phyloP scores from a whole-genome alignment of 1,140 invertebrate genomes.

The Chrysopa pallens region DNA sequence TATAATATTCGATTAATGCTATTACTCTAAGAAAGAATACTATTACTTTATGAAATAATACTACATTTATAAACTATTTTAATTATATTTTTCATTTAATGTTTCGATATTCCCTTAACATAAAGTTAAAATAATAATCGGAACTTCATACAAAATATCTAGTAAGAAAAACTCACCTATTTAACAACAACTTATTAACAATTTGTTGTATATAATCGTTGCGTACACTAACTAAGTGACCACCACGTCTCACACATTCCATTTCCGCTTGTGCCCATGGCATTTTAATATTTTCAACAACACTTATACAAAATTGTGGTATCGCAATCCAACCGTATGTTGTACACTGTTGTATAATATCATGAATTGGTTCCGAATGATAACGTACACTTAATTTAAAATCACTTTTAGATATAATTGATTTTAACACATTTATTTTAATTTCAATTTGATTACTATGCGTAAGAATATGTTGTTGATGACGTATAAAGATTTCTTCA shows the following conservation, averaged over 20 bases:
- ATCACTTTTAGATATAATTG: constrained; percentile 8
- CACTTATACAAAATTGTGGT: constrained; percentile 38
- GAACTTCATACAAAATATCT: no score
- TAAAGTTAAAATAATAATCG: no score
- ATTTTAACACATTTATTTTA: not conserved
- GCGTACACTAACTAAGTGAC: constrained; percentile 42
- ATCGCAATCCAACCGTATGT: constrained; percentile 41
- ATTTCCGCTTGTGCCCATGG: constrained; percentile 44
- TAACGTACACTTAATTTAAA: constrained; percentile 21
- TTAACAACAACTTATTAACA: constrained; percentile 35
- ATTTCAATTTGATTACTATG: not conserved
- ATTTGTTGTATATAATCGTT: constrained; percentile 37
- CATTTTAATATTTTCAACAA: constrained; percentile 29
- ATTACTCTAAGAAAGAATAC: no score
- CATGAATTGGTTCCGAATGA: constrained; percentile 27
- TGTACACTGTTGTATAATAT: constrained; percentile 32
- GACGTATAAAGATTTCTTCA: constrained; percentile 32
- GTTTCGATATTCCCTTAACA: no score
- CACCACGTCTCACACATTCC: constrained; percentile 37
- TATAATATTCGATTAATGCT: no score
- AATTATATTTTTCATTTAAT: no score
- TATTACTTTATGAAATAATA: no score
- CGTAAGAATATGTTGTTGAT: not conserved
- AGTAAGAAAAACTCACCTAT: constrained; percentile 30
- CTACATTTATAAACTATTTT: no score